Evolutionary conservation across 2,797 vertebrate species (phyloP).

Genomic region (Oreochromis grahami): DNA sequence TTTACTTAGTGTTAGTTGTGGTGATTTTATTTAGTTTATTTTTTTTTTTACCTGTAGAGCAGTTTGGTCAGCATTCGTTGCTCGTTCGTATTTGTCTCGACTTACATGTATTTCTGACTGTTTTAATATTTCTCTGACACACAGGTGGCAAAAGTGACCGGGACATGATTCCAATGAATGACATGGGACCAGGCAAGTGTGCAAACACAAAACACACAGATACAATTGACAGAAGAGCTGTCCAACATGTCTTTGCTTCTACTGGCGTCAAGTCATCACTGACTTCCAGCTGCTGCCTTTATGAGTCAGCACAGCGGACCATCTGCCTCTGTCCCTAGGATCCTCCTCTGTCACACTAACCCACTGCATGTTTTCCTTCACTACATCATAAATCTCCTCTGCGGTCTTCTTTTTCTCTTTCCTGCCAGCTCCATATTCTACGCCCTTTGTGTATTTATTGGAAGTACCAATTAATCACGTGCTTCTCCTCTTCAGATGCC

Average conservation of each 20-base stretch:
- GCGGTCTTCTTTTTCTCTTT: neutral
- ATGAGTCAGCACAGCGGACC: neutral
- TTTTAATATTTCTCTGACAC: constrained; percentile 8
- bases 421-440: neutral
- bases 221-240: neutral
- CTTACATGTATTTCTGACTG: accelerated
- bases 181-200: constrained; percentile 87
- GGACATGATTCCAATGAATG: constrained; percentile 94
- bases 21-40: neutral
- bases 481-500: constrained; percentile 59
- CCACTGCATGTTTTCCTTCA: accelerated
- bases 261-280: accelerated
- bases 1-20: neutral
- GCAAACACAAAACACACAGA: neutral
- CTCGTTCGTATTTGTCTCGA: accelerated
- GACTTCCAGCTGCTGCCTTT: neutral
- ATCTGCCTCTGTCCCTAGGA: neutral
- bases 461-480: neutral
- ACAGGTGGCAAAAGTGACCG: constrained; percentile 84
- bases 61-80: neutral
- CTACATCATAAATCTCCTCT: neutral
- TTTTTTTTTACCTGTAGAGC: neutral
- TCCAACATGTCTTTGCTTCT: neutral
- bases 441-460: neutral
- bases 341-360: neutral